These are phyloP conservation scores for Eilema sororculum DNA, from an alignment of 2,888 invertebrate species.

Conservation along the genomic window DNA sequence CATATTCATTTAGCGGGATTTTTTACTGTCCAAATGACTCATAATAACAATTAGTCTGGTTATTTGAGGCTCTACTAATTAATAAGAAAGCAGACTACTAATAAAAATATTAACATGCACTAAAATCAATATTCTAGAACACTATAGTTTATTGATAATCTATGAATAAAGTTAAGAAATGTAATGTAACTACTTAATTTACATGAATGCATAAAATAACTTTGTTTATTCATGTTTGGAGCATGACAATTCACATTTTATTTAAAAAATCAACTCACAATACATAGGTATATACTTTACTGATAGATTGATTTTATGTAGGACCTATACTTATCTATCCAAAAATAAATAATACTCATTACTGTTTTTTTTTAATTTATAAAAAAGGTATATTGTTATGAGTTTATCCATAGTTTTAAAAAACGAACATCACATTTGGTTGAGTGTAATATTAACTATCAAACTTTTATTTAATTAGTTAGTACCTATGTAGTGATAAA, in stretches of 20 bases:
- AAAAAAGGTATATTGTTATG: neutral
- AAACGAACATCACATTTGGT: neutral
- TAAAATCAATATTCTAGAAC: constrained; percentile 47
- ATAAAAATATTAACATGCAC: neutral
- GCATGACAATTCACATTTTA: no score
- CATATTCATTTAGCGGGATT: neutral
- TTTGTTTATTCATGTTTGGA: constrained; percentile 45
- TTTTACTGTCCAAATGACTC: neutral
- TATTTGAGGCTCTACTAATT: neutral
- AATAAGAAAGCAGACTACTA: neutral
- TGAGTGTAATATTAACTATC: no score
- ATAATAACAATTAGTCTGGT: neutral
- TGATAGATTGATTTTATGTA: no score
- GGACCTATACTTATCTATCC: no score
- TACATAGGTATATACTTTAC: no score
- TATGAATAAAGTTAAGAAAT: constrained; percentile 76
- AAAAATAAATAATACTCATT: no score
- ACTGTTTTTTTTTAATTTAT: no score
- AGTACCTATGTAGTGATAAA: neutral
- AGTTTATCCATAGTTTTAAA: neutral
- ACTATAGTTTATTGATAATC: constrained; percentile 53
- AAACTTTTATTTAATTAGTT: no score
- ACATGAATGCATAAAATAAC: constrained; percentile 65
- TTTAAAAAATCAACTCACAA: constrained; percentile 18
- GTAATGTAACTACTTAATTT: constrained; percentile 65